Percentiles rank a stretch among this genome's conserved stretches.
Conservation (phyloP, 2,797 vertebrate species). For the Lophotriccus pileatus region DNA sequence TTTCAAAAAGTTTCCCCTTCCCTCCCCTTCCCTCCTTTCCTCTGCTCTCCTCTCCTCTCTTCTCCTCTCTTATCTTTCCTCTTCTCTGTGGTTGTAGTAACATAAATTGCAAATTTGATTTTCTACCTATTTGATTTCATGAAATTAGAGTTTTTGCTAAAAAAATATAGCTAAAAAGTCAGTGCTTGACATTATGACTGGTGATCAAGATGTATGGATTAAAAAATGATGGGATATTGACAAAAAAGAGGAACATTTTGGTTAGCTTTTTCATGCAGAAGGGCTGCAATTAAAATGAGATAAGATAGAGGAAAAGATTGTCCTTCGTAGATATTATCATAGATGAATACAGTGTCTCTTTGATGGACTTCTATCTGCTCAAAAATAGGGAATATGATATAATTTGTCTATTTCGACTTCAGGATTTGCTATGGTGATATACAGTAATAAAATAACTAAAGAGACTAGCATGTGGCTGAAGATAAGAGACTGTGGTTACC, state of each 20-base stretch:
- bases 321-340: background rate
- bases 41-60: too few species aligned
- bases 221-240: background rate
- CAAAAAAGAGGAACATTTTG: background rate
- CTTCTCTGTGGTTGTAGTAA: rapidly evolving
- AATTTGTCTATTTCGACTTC: background rate
- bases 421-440: background rate
- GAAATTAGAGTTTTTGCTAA: background rate
- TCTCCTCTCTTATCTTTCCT: too few species aligned
- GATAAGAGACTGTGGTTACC: background rate
- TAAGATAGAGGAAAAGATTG: background rate
- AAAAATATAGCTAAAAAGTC: background rate
- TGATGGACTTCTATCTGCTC: background rate
- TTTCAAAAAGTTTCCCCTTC: background rate
- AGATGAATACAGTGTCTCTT: background rate
- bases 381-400: background rate
- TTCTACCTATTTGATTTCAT: background rate
- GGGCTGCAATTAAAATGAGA: background rate
- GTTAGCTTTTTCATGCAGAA: background rate
- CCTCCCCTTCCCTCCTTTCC: too few species aligned
- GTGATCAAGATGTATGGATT: background rate
- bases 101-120: background rate
- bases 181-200: background rate
- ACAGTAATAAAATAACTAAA: background rate
- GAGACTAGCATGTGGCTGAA: background rate